Evolutionary conservation across 2,113 vertebrate species (phyloP).

Genomic region (Paramisgurnus dabryanus): DNA sequence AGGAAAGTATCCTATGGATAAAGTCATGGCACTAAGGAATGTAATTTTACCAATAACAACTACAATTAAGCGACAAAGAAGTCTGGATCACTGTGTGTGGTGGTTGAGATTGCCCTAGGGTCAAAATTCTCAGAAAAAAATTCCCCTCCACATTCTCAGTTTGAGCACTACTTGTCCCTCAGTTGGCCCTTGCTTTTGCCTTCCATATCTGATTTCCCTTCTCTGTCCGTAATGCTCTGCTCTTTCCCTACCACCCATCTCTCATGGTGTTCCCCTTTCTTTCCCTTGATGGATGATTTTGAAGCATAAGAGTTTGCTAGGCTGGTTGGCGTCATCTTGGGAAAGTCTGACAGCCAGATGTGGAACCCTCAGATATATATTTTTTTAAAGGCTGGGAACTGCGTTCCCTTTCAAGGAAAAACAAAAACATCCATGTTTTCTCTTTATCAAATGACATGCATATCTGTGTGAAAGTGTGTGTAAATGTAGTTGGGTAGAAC

Average conservation of each 20-base stretch:
- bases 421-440: slow-evolving; percentile 42
- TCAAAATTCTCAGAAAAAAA: no score
- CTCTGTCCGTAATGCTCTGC: not conserved
- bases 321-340: slow-evolving; percentile 56
- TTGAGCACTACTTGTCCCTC: not conserved
- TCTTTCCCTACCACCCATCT: slow-evolving; percentile 26
- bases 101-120: no score
- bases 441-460: not conserved
- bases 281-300: slow-evolving; percentile 41
- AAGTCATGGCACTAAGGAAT: no score
- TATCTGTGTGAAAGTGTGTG: not conserved
- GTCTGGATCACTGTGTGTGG: no score
- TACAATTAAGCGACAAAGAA: no score
- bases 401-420: slow-evolving; percentile 58
- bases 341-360: slow-evolving; percentile 73
- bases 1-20: no score
- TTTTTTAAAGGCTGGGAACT: slow-evolving; percentile 62
- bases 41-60: no score
- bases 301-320: slow-evolving; percentile 39
- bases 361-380: slow-evolving; percentile 55
- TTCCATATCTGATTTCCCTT: not conserved
- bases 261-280: slow-evolving; percentile 6
- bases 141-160: no score
- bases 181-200: not conserved
- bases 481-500: not conserved